Percentiles rank a stretch among this genome's conserved stretches.
These are phyloP conservation scores for Norana najaformis DNA, from an alignment of 2,888 invertebrate genomes.

Conservation along the genomic window DNA sequence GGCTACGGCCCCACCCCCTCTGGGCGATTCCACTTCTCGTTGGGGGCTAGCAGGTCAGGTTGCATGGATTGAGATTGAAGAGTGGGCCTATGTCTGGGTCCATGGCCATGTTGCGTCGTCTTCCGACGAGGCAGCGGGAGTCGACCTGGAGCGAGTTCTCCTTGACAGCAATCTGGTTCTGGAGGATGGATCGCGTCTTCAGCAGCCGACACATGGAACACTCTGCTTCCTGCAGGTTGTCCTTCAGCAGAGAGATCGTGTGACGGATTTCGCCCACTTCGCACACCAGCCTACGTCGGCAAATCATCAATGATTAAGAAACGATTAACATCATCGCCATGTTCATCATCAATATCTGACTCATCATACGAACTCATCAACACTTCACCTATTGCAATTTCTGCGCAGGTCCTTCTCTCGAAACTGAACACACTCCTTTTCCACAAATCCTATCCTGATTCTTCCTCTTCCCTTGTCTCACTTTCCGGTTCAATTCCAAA, in stretches of 20 bases:
- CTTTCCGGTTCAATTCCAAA: too few species aligned
- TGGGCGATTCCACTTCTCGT: background rate
- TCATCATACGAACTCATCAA: too few species aligned
- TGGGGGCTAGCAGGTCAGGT: background rate
- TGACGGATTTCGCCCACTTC: slow-evolving; percentile 8
- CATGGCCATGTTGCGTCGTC: background rate
- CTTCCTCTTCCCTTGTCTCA: too few species aligned
- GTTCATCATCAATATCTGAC: too few species aligned
- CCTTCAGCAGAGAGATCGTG: background rate
- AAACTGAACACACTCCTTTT: too few species aligned
- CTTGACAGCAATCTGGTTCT: slow-evolving; percentile 22
- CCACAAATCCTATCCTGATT: too few species aligned
- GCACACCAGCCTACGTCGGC: background rate
- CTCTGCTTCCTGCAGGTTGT: slow-evolving; percentile 13
- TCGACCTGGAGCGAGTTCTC: slow-evolving; percentile 16
- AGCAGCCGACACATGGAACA: background rate
- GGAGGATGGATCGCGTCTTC: slow-evolving; percentile 22
- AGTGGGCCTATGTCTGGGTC: slow-evolving; percentile 9
- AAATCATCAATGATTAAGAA: background rate
- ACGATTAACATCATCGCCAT: too few species aligned
- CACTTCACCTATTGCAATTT: too few species aligned
- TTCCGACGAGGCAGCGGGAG: slow-evolving; percentile 7
- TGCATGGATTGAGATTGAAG: slow-evolving; percentile 20
- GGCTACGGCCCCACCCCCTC: background rate
- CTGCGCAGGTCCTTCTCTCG: too few species aligned